Evolutionary conservation across 1,140 invertebrate species (phyloP), one percentile per base, ranked within the genome.

Genomic region (Drosophila gunungcola): DNA sequence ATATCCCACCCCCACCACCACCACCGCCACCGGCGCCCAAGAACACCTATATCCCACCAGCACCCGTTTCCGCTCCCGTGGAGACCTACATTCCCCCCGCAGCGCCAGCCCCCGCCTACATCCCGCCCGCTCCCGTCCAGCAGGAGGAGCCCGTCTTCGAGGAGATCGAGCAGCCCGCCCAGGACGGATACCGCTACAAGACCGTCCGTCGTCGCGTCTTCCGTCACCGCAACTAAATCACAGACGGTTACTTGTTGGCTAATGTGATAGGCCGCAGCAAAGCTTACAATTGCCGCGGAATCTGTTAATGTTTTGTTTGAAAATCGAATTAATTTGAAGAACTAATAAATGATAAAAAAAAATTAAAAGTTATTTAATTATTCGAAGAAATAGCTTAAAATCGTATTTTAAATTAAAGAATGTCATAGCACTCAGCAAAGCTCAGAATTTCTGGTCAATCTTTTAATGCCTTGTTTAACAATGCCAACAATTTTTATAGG

Each of bases 171-270:
- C 80, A 85, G 74, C 85, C 85, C 5, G 82, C 90, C 39, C 80
- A 84, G 65, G 90, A 91, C 62, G 90, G 90, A 7, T 91, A 91
- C 53, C 90, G 90, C 70, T 91, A 91, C 75, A 91, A 90, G 70
- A 88, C 83, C 6, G 85, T 91, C 3, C 90, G 90, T 45, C 90
- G 90, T 63, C 78, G 90, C 27, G 86, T 90, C 70, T 81, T 91
- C 64, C 90, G 90, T 32, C 80, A 88, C 51, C 90, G 90, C 73
- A 89, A 90, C 73, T 89, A 80, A 63, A 25, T 7, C 25, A 3
- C 1, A 1, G 5, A 10, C 16, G 5, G 2, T 12, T 9, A 11
- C 6, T 68, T 88, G 84, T 88, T 89, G 73, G 65, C 46, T 80
- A 74, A 84, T 88, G 64, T 89, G 56, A 74, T 73, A 80, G 38